phyloP scores from a whole-genome alignment of 2,797 vertebrate species.

The Falco naumanni region DNA sequence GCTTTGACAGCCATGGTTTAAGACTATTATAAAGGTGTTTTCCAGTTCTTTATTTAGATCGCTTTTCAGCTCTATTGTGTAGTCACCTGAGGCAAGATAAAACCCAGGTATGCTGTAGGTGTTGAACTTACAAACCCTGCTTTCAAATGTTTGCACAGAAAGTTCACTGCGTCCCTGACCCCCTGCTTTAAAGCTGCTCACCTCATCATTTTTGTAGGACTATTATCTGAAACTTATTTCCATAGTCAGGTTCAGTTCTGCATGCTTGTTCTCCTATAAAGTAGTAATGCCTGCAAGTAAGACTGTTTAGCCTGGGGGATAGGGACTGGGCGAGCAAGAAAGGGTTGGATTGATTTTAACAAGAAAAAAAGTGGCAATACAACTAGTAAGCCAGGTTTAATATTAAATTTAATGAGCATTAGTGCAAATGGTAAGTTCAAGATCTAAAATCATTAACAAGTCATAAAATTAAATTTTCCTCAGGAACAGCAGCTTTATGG shows the following conservation, averaged over 20 bases:
- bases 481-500: neutral
- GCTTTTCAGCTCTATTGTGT: neutral
- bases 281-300: neutral
- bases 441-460: constrained; percentile 10
- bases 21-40: neutral
- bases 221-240: neutral
- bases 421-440: neutral
- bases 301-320: neutral
- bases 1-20: neutral
- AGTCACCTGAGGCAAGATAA: neutral
- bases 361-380: neutral
- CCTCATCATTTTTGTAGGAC: neutral
- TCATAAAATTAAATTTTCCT: neutral
- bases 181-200: neutral
- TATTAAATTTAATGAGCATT: constrained; percentile 5
- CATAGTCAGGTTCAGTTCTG: neutral
- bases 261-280: neutral
- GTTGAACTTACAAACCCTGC: neutral
- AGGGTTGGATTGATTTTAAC: neutral
- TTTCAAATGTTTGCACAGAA: neutral
- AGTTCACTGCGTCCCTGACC: neutral
- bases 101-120: neutral
- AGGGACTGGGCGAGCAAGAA: neutral
- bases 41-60: neutral
- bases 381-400: neutral